Percentiles rank a stretch among this genome's conserved stretches.
Conservation (phyloP, 2,113 vertebrate species). For the Hippolais icterina region DNA sequence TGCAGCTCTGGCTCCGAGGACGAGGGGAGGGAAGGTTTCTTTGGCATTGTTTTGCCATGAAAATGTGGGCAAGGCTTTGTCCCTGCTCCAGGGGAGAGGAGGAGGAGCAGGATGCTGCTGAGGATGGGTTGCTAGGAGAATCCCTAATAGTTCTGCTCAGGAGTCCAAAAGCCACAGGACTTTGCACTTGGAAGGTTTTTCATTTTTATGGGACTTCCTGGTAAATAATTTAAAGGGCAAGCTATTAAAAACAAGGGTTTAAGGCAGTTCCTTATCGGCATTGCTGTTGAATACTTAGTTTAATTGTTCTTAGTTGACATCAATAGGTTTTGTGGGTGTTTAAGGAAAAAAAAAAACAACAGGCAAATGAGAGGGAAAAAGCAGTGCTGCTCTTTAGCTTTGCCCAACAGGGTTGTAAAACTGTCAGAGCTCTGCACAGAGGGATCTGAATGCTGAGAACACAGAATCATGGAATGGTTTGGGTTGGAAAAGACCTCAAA, state of each 20-base stretch:
- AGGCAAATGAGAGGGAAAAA: neutral
- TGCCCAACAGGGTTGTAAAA: neutral
- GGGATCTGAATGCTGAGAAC: neutral
- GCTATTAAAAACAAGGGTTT: constrained; percentile 3
- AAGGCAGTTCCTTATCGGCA: neutral
- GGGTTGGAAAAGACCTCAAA: neutral
- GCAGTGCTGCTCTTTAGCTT: neutral
- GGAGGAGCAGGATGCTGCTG: constrained; percentile 11
- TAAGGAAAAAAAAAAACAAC: neutral
- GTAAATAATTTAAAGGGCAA: constrained; percentile 38
- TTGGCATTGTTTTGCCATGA: neutral
- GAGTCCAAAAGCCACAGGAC: neutral
- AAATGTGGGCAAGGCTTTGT: neutral
- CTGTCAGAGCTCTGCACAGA: neutral
- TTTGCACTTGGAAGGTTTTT: constrained; percentile 1
- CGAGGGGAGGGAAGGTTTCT: neutral
- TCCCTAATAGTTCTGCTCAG: neutral
- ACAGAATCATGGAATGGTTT: neutral
- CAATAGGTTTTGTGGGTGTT: neutral
- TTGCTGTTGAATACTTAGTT: neutral
- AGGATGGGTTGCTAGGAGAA: constrained; percentile 31
- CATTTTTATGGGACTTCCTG: constrained; percentile 21
- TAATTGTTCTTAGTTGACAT: neutral
- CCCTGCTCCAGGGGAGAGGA: neutral
- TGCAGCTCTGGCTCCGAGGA: neutral